phyloP scores from a whole-genome alignment of 2,888 invertebrate species.

The Agrilus biguttatus region DNA sequence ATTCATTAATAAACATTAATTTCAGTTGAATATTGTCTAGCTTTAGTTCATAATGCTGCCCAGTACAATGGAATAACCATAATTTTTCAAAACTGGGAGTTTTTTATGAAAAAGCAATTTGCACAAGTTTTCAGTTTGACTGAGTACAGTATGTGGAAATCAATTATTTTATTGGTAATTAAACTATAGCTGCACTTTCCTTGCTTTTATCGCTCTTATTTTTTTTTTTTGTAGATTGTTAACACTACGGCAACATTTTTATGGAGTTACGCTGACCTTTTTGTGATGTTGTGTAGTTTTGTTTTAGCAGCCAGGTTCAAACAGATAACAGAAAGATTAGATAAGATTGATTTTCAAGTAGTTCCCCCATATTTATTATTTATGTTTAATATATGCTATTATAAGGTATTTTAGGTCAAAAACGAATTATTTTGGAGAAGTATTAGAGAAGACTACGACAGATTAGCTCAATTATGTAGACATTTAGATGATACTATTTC shows the following conservation, averaged over 20 bases:
- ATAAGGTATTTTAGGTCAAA: constrained; percentile 32
- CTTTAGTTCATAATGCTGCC: constrained; percentile 3
- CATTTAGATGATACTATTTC: constrained; percentile 45
- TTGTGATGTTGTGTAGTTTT: constrained; percentile 58
- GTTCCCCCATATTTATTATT: not conserved
- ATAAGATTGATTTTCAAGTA: constrained; percentile 4
- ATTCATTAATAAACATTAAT: not conserved
- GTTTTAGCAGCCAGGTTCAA: constrained; percentile 50
- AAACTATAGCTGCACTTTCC: not conserved
- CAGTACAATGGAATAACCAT: not conserved
- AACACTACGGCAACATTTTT: constrained; percentile 48
- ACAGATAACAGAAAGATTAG: constrained; percentile 26
- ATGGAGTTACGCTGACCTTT: constrained; percentile 62
- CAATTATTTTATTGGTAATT: constrained; percentile 21
- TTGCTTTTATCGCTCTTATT: not conserved
- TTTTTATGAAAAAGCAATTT: constrained; percentile 16
- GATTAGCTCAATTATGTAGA: constrained; percentile 43
- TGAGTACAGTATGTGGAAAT: constrained; percentile 33
- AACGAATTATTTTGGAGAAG: constrained; percentile 48
- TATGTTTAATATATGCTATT: not conserved
- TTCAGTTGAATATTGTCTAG: constrained; percentile 12
- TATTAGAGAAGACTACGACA: constrained; percentile 46
- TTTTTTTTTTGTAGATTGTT: constrained; percentile 17
- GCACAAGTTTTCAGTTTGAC: constrained; percentile 36
- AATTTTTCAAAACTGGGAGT: not conserved